Evolutionary conservation across 2,797 vertebrate species (phyloP).

Genomic region (Smutsia gigantea): DNA sequence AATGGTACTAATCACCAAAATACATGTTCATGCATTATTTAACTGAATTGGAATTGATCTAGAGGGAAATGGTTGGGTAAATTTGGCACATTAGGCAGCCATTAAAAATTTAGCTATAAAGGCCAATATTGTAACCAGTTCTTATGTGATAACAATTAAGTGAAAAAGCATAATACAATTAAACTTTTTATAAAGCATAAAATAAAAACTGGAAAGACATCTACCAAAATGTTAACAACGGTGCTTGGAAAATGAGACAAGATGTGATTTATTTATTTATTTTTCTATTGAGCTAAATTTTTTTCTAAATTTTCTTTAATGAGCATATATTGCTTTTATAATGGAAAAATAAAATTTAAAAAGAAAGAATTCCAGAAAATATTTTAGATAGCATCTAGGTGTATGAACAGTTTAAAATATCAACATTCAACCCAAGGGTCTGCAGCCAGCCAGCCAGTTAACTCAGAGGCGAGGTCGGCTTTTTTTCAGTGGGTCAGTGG

Average conservation of each 20-base stretch:
- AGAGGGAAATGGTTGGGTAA: constrained; percentile 9
- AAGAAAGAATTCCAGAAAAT: neutral
- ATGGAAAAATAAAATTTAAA: neutral
- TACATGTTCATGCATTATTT: constrained; percentile 46
- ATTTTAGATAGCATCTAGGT: constrained; percentile 14
- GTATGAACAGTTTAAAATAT: neutral
- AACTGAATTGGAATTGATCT: constrained; percentile 45
- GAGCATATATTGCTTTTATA: constrained; percentile 17
- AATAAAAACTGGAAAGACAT: constrained; percentile 9
- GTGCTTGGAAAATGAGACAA: constrained; percentile 1
- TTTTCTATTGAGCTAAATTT: constrained; percentile 31
- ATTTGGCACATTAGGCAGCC: constrained; percentile 27
- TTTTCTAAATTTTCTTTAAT: constrained; percentile 42
- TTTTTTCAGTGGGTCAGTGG: neutral
- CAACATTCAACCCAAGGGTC: neutral
- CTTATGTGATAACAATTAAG: neutral
- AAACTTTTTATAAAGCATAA: neutral
- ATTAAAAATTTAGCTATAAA: constrained; percentile 49
- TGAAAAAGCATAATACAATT: constrained; percentile 8
- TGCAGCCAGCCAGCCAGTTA: neutral
- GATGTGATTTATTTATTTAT: constrained; percentile 12
- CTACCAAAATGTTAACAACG: neutral
- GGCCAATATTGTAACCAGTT: constrained; percentile 23
- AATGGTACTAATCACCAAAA: neutral
- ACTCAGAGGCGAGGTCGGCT: neutral